phyloP scores from a whole-genome alignment of 2,113 vertebrate genomes.

The Motacilla tschutschensis region DNA sequence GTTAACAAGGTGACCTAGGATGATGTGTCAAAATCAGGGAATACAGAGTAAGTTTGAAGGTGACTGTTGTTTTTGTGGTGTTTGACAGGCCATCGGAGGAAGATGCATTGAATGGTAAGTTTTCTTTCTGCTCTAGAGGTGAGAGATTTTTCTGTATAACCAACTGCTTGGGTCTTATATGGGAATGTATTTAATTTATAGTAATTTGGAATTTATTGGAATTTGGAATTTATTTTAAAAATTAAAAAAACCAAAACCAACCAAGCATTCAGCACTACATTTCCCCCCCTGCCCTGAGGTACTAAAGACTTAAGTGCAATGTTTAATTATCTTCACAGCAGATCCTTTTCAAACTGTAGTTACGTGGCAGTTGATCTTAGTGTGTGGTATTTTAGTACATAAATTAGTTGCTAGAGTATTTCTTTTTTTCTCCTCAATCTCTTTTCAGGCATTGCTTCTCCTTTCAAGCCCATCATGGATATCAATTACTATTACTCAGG shows the following conservation, averaged over 20 bases:
- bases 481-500: conserved; percentile 96
- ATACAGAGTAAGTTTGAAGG: neutral
- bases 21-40: neutral
- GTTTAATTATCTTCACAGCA: neutral
- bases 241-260: neutral
- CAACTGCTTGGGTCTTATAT: neutral
- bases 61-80: conserved; percentile 24
- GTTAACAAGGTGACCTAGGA: conserved; percentile 29
- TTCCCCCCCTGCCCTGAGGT: accelerated
- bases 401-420: neutral
- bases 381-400: neutral
- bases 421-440: neutral
- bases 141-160: neutral
- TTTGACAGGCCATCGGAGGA: conserved; percentile 74
- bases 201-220: neutral
- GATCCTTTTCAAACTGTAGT: neutral
- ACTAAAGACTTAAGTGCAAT: neutral
- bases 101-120: conserved; percentile 79
- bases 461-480: conserved; percentile 94
- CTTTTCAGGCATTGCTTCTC: conserved; percentile 90
- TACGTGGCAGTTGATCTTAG: neutral
- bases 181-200: neutral
- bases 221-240: neutral
- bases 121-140: neutral
- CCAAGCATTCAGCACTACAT: neutral